Conservation (phyloP, 1,140 invertebrate genomes). For the Drosophila serrata region DNA sequence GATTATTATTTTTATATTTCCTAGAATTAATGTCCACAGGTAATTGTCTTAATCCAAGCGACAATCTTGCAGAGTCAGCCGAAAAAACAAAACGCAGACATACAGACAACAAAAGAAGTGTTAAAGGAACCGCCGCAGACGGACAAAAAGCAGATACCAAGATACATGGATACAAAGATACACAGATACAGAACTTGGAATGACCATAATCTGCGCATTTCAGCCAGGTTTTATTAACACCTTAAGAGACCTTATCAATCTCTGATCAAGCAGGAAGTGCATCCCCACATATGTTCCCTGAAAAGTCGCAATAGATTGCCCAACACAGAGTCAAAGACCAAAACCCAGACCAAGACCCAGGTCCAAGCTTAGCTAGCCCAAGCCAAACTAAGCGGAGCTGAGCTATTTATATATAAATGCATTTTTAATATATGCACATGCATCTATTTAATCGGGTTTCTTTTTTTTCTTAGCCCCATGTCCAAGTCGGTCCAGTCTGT, state of each 20-base stretch:
- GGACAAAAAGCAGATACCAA: conserved; percentile 6
- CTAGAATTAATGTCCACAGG: conserved; percentile 46
- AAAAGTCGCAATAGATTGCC: background rate
- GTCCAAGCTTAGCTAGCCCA: background rate
- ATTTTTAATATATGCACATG: conserved; percentile 23
- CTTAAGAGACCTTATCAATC: background rate
- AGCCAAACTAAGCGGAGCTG: background rate
- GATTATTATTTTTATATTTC: conserved; percentile 58
- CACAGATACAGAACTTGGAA: background rate
- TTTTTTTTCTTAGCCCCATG: background rate
- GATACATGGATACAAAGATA: background rate
- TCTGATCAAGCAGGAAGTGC: conserved; percentile 1
- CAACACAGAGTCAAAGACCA: background rate
- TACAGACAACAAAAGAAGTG: background rate
- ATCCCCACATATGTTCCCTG: too few relatives aligned
- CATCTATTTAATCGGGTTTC: conserved; percentile 19
- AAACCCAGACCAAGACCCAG: background rate
- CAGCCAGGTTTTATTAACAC: background rate
- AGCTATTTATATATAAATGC: conserved; percentile 25
- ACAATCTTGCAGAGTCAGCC: conserved; percentile 35
- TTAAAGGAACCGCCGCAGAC: conserved; percentile 11
- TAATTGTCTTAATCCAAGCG: conserved; percentile 47
- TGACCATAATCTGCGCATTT: conserved; percentile 14
- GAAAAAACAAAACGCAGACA: background rate
- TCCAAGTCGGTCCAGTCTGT: conserved; percentile 2